Evolutionary conservation across 2,888 invertebrate species (phyloP).

Genomic region (Kryphioiulus occultus): DNA sequence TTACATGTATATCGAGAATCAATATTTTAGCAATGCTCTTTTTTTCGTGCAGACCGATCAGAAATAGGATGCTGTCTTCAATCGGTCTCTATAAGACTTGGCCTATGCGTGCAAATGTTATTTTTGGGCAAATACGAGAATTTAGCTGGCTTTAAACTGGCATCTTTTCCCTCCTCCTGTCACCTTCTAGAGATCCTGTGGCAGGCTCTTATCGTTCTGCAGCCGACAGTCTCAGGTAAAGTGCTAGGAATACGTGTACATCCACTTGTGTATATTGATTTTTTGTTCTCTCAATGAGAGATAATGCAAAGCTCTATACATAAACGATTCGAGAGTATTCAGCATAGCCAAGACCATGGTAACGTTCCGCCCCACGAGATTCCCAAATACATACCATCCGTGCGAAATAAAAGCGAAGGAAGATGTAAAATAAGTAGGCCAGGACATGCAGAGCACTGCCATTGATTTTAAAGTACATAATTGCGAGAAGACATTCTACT

Average conservation of each 20-base stretch:
- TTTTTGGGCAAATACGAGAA: background rate
- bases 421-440: background rate
- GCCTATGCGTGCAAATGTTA: background rate
- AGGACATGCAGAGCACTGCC: too few species aligned
- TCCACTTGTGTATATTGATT: constrained; percentile 6
- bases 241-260: constrained; percentile 37
- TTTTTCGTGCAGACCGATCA: background rate
- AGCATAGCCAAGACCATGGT: background rate
- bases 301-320: constrained; percentile 27
- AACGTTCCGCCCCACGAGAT: constrained; percentile 27
- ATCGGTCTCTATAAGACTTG: background rate
- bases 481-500: background rate
- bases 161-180: background rate
- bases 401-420: background rate
- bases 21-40: background rate
- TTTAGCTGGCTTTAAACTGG: background rate
- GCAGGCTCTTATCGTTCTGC: constrained; percentile 1
- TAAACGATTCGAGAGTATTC: background rate
- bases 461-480: constrained; percentile 27
- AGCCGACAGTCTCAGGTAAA: constrained; percentile 25
- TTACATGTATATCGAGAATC: background rate
- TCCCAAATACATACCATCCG: background rate
- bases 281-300: constrained; percentile 26
- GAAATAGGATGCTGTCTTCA: background rate
- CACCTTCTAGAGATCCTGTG: background rate